Base-by-base conservation (phyloP, 2,113 vertebrate species). In the Hippocampus mohnikei region DNA sequence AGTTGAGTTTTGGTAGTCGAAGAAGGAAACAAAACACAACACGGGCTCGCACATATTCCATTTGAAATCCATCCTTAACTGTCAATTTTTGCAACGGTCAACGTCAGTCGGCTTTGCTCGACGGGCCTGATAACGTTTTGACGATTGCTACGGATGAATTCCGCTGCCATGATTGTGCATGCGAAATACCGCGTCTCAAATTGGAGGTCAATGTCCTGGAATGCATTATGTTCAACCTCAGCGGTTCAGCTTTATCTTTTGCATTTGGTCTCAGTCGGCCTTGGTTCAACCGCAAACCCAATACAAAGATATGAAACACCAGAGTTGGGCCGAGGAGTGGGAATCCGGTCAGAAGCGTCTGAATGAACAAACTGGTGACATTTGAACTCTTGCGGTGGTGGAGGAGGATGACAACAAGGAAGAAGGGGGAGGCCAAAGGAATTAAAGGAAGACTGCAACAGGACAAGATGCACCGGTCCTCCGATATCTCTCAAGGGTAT, bases 401-500 rank as follows among this genome's bases (percentile, higher is more conserved):
- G 37, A 72, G 23, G 66, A 72, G 60, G 60, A 66, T 46, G 63
- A 66, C 58, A 62, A 56, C 25, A 27, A 52, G 20, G 53, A 58
- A 66, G 53, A 23, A 64, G 64, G 65, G 67, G 66, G 63, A 67
- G 67, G 50, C 27, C 55, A 61, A 73, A 71, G 23, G 62, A 76
- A 72, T 55, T 40, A 68, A 70, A 76, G 52, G 69, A 76, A 67
- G 75, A 61, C 68, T 71, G 72, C 15, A 55, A 66, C 61, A 79
- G 72, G 76, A 76, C 50, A 60, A 77, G 74, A 74, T 62, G 71
- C 74, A 72, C 71, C 10, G 37, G 68, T 82, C 78, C 75, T 89
- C 60, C 66, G 77, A 5, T 80, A 76, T 79, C 83, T 86, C 71
- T 82, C 61, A 58, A 88, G 83, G 60, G 89, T 85, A 77, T 89